Conservation (phyloP, 2,797 vertebrate genomes). For the Apogon hyalosoma region DNA sequence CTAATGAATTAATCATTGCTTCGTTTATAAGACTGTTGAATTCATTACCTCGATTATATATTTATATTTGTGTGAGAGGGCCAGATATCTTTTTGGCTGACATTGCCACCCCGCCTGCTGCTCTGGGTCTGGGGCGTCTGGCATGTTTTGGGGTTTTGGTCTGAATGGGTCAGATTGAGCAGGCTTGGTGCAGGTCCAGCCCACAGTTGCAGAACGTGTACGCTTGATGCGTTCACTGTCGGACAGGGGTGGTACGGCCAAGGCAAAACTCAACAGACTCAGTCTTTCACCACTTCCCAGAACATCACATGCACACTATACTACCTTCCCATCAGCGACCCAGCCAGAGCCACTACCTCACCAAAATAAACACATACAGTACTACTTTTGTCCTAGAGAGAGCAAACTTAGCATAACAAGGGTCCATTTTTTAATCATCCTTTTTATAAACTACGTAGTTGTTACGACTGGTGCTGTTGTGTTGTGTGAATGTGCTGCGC, state of each 20-base stretch:
- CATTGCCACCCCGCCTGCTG: slow-evolving; percentile 52
- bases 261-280: slow-evolving; percentile 74
- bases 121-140: slow-evolving; percentile 48
- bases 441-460: too few species aligned
- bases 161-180: slow-evolving; percentile 80
- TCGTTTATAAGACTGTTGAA: slow-evolving; percentile 4
- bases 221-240: slow-evolving; percentile 43
- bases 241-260: slow-evolving; percentile 49
- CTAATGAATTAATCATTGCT: background rate
- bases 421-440: background rate
- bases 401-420: background rate
- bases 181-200: slow-evolving; percentile 70
- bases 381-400: slow-evolving; percentile 39
- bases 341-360: slow-evolving; percentile 56
- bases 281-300: slow-evolving; percentile 82
- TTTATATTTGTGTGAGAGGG: slow-evolving; percentile 29
- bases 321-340: slow-evolving; percentile 63
- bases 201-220: slow-evolving; percentile 69
- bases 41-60: slow-evolving; percentile 29
- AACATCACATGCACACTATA: slow-evolving; percentile 66
- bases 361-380: slow-evolving; percentile 55
- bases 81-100: slow-evolving; percentile 56
- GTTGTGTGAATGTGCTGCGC: slow-evolving; percentile 23
- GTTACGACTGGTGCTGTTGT: too few species aligned
- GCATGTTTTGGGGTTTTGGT: slow-evolving; percentile 41